Percentiles rank a stretch among this genome's conserved stretches.
phyloP scores from a whole-genome alignment of 2,113 vertebrate genomes.

The Oreochromis aureus region DNA sequence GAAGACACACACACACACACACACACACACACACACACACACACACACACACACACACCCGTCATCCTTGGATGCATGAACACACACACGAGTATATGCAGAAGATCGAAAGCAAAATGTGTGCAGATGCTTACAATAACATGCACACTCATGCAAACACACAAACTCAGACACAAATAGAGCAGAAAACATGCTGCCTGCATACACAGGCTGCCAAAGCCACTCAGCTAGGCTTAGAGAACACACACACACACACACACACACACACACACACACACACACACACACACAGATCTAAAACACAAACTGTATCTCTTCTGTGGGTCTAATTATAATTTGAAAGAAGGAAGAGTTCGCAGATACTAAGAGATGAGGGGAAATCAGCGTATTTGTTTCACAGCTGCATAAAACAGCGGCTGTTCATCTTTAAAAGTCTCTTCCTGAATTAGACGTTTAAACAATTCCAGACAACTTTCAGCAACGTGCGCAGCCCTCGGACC shows the following conservation, averaged over 20 bases:
- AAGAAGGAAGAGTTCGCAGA: accelerated
- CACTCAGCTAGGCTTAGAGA: neutral
- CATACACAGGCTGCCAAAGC: constrained; percentile 9
- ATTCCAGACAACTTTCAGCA: neutral
- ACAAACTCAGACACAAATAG: constrained; percentile 25
- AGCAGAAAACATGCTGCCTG: constrained; percentile 32
- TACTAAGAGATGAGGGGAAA: neutral
- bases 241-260: neutral
- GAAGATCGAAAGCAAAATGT: neutral
- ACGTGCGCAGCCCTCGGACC: neutral
- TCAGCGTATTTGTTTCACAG: neutral
- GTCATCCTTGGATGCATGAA: neutral
- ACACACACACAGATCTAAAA: neutral
- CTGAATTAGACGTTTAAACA: neutral
- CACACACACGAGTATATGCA: neutral
- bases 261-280: neutral
- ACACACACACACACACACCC: neutral
- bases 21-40: neutral
- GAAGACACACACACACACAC: neutral
- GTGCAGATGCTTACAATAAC: neutral
- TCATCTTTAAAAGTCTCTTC: neutral
- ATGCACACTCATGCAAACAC: neutral
- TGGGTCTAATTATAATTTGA: neutral
- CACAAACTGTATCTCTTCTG: neutral
- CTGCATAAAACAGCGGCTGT: neutral